These are phyloP conservation scores for Cephus pulcher DNA, from an alignment of 2,888 invertebrate species.

Conservation along the genomic window DNA sequence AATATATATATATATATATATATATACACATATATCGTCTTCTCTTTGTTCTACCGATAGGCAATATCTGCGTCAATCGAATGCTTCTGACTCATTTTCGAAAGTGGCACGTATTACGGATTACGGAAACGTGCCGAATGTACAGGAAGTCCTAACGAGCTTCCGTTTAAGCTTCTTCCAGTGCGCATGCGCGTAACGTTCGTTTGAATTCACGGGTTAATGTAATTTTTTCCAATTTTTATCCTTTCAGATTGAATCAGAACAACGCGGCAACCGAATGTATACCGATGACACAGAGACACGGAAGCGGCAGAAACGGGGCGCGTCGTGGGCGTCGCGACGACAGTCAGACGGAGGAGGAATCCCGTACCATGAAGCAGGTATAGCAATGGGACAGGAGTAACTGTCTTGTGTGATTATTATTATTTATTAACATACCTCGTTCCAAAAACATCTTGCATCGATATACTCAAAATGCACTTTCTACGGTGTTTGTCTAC, in stretches of 20 bases:
- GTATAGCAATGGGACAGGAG: constrained; percentile 29
- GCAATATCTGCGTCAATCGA: neutral
- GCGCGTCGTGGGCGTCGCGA: constrained; percentile 45
- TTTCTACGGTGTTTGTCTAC: neutral
- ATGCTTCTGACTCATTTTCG: neutral
- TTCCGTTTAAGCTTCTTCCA: neutral
- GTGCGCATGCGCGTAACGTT: neutral
- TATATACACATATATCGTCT: neutral
- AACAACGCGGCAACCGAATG: constrained; percentile 45
- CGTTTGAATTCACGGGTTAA: neutral
- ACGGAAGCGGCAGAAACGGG: constrained; percentile 45
- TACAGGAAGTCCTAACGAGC: neutral
- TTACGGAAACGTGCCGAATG: neutral
- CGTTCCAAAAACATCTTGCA: neutral
- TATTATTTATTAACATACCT: neutral
- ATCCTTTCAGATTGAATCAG: constrained; percentile 45
- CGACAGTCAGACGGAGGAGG: constrained; percentile 54
- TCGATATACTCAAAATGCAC: neutral
- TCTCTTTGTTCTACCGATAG: neutral
- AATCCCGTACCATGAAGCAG: constrained; percentile 62
- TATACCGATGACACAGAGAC: constrained; percentile 55
- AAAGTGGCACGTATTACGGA: neutral
- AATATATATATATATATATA: too few relatives aligned
- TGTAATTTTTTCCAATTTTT: neutral
- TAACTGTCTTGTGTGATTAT: neutral